Evolutionary conservation across 2,113 vertebrate species (phyloP).

Genomic region (Beaufortia kweichowensis): DNA sequence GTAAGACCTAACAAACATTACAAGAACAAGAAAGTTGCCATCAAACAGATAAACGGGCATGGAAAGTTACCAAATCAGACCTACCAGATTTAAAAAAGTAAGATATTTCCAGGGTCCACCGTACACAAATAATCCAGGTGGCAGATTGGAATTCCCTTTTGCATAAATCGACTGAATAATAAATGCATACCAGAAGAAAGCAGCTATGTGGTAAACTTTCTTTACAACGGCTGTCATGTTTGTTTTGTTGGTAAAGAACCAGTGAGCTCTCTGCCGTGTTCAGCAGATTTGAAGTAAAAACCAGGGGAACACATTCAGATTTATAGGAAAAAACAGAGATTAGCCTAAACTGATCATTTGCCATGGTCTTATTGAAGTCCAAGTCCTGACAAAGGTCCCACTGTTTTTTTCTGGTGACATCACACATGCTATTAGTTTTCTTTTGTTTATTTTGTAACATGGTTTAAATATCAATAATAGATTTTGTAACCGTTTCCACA

Average conservation of each 20-base stretch:
- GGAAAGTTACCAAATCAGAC: too few species aligned
- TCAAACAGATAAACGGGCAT: too few species aligned
- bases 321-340: slow-evolving; percentile 13
- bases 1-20: slow-evolving; percentile 63
- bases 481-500: not conserved
- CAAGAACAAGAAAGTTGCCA: not conserved
- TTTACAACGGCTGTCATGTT: slow-evolving; percentile 57
- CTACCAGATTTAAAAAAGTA: slow-evolving; percentile 77
- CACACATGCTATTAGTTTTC: not conserved
- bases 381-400: slow-evolving; percentile 12
- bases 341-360: slow-evolving; percentile 20
- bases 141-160: slow-evolving; percentile 66
- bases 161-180: slow-evolving; percentile 61
- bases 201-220: slow-evolving; percentile 62
- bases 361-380: slow-evolving; percentile 15
- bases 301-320: slow-evolving; percentile 24
- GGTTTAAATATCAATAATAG: not conserved
- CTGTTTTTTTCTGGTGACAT: slow-evolving; percentile 14
- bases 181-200: slow-evolving; percentile 71
- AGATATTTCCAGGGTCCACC: slow-evolving; percentile 79
- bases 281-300: too few species aligned
- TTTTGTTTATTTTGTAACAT: not conserved
- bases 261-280: too few species aligned
- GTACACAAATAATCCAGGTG: slow-evolving; percentile 71
- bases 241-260: too few species aligned